Percentiles rank a stretch among this genome's conserved stretches.
These are phyloP conservation scores for Phaetusa simplex DNA, from an alignment of 2,113 vertebrate genomes.

Conservation along the genomic window DNA sequence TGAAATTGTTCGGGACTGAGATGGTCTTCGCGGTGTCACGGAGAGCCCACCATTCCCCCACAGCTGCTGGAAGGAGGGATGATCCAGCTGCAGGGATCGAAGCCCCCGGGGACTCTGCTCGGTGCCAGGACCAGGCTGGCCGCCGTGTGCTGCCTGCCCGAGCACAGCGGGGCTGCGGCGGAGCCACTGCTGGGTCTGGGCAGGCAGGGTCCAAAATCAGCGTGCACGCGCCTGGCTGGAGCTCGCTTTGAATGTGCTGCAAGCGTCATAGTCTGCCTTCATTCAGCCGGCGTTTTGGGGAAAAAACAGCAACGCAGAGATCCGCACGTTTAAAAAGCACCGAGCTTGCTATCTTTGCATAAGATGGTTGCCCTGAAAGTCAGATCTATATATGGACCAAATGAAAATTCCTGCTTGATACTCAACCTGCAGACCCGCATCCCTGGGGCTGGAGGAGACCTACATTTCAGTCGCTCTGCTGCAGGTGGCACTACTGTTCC, in stretches of 20 bases:
- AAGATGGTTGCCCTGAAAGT: neutral
- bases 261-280: neutral
- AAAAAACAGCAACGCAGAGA: neutral
- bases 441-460: neutral
- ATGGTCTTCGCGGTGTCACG: neutral
- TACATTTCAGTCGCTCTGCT: neutral
- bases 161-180: neutral
- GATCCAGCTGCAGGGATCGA: neutral
- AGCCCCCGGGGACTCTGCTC: neutral
- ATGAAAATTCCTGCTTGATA: neutral
- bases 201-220: neutral
- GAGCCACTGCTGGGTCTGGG: neutral
- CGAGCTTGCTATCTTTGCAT: neutral
- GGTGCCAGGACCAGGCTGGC: neutral
- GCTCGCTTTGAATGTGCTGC: neutral
- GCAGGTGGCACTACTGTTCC: conserved; percentile 60
- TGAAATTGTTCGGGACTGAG: neutral
- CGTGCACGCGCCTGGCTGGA: neutral
- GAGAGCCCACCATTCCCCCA: neutral
- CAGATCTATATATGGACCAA: neutral
- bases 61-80: neutral
- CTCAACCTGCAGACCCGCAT: neutral
- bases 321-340: neutral
- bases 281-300: neutral
- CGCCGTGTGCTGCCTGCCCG: neutral